These are phyloP conservation scores for Taenioides sp. DNA, from an alignment of 2,797 vertebrate species.

Conservation along the genomic window DNA sequence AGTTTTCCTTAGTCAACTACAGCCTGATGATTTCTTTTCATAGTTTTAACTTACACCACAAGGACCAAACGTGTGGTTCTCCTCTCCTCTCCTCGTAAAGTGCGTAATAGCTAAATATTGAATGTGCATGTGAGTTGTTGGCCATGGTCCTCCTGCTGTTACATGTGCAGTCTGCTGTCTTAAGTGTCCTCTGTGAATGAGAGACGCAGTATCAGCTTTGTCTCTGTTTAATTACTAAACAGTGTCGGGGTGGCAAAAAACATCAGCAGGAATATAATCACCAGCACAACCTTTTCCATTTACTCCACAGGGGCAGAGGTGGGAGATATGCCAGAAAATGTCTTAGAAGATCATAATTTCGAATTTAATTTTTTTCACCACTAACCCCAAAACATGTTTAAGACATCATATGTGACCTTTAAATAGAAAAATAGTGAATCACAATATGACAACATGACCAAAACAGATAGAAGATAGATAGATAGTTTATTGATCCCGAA, in stretches of 20 bases:
- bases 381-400: no score
- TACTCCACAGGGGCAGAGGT: neutral
- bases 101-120: neutral
- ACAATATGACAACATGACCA: no score
- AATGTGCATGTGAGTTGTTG: slow-evolving; percentile 9
- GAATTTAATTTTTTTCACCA: no score
- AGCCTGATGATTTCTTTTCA: neutral
- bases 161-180: slow-evolving; percentile 30
- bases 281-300: slow-evolving; percentile 37
- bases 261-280: slow-evolving; percentile 40
- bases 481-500: no score
- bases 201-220: slow-evolving; percentile 63
- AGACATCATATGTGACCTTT: no score
- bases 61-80: neutral
- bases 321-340: no score
- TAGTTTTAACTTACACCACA: neutral
- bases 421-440: no score
- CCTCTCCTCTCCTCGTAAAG: neutral
- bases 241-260: slow-evolving; percentile 43
- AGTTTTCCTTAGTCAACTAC: no score
- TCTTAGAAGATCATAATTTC: no score
- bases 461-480: no score
- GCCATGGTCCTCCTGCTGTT: slow-evolving; percentile 6
- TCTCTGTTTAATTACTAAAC: slow-evolving; percentile 75
- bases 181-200: slow-evolving; percentile 45